Evolutionary conservation across 2,888 invertebrate genomes (phyloP).

Genomic region (Syrista parreyssii): DNA sequence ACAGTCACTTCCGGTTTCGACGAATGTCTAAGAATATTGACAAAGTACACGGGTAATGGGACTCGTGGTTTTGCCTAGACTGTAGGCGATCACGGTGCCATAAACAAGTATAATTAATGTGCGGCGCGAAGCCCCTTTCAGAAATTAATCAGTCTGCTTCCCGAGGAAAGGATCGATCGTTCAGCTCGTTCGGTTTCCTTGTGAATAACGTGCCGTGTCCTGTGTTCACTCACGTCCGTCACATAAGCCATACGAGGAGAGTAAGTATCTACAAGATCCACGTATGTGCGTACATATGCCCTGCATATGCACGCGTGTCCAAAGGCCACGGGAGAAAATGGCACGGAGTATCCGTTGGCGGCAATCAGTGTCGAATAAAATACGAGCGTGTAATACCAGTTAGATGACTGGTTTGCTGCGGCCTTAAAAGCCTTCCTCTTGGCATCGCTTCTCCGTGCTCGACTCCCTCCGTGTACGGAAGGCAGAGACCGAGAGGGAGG

Average conservation of each 20-base stretch:
- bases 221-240: background rate
- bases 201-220: background rate
- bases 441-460: background rate
- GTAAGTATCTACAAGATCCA: background rate
- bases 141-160: slow-evolving; percentile 3
- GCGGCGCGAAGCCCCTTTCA: background rate
- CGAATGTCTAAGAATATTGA: background rate
- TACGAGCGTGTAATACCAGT: background rate
- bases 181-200: background rate
- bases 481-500: slow-evolving; percentile 13
- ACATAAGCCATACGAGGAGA: background rate
- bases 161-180: background rate
- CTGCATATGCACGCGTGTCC: background rate
- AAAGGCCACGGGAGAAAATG: background rate
- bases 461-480: background rate
- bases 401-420: background rate
- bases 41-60: background rate
- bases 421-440: background rate
- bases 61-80: background rate
- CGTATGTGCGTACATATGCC: too few species aligned
- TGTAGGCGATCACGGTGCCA: background rate
- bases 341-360: background rate
- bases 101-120: slow-evolving; percentile 3
- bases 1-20: background rate
- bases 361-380: background rate